phyloP scores from a whole-genome alignment of 2,888 invertebrate genomes.

The Lottia gigantea region DNA sequence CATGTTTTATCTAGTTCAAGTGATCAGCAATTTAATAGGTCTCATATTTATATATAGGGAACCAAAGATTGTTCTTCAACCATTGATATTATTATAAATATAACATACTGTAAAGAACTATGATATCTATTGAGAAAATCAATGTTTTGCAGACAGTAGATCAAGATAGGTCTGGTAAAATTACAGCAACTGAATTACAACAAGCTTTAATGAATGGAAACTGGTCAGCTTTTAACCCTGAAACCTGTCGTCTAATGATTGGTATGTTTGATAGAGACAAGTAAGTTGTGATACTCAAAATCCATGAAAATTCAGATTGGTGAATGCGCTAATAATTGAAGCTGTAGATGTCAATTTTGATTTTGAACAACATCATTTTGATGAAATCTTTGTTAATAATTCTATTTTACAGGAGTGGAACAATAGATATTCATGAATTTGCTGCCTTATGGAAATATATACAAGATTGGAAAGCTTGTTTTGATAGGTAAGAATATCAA shows the following conservation, averaged over 20 bases:
- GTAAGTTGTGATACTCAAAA: slow-evolving; percentile 36
- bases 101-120: neutral
- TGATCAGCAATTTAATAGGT: too few species aligned
- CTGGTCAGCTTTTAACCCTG: slow-evolving; percentile 67
- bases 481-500: slow-evolving; percentile 58
- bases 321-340: too few species aligned
- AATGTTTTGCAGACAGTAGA: slow-evolving; percentile 58
- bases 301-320: neutral
- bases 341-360: too few species aligned
- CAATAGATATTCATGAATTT: slow-evolving; percentile 67
- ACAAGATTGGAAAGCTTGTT: slow-evolving; percentile 68
- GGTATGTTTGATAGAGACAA: slow-evolving; percentile 68
- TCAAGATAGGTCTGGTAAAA: slow-evolving; percentile 60
- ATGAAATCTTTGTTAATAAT: too few species aligned
- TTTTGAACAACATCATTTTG: too few species aligned
- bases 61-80: neutral
- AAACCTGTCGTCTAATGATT: slow-evolving; percentile 68
- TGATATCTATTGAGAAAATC: too few species aligned
- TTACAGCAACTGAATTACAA: slow-evolving; percentile 62
- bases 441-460: slow-evolving; percentile 68
- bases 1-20: too few species aligned
- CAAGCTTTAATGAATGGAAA: slow-evolving; percentile 67
- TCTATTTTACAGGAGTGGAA: slow-evolving; percentile 57
- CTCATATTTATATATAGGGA: neutral
- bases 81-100: too few species aligned